A percentile compares a stretch with the other conserved stretches of the same genome.
These are phyloP conservation scores for Caracal caracal DNA, from an alignment of 2,113 vertebrate genomes.

Conservation along the genomic window DNA sequence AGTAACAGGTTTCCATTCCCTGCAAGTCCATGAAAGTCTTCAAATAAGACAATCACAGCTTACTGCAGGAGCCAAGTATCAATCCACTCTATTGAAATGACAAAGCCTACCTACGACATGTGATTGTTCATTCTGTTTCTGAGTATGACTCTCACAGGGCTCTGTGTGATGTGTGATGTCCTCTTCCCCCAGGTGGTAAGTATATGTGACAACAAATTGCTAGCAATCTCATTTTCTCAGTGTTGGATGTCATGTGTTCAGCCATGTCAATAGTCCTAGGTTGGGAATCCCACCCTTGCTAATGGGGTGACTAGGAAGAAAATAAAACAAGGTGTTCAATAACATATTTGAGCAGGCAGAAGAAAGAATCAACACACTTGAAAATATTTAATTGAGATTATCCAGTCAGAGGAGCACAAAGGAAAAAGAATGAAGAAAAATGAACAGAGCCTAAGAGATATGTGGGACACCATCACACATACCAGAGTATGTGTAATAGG, in stretches of 20 bases:
- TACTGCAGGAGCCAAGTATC: background rate
- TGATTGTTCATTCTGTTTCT: background rate
- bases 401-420: too few species aligned
- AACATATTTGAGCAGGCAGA: background rate
- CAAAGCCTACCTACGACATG: background rate
- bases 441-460: too few species aligned
- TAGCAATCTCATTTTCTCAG: background rate
- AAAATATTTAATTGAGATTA: background rate
- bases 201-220: background rate
- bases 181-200: background rate
- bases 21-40: background rate
- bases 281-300: background rate
- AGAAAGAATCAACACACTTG: background rate
- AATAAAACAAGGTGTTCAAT: background rate
- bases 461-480: too few species aligned
- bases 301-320: background rate
- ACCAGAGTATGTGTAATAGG: too few species aligned
- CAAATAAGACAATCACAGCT: background rate
- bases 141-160: background rate
- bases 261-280: background rate
- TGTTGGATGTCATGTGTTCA: background rate
- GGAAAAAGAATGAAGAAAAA: too few species aligned
- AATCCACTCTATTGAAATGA: background rate
- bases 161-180: background rate
- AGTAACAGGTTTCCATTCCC: background rate